Evolutionary conservation across 1,140 invertebrate species (phyloP).

Genomic region (Drosophila novamexicana): DNA sequence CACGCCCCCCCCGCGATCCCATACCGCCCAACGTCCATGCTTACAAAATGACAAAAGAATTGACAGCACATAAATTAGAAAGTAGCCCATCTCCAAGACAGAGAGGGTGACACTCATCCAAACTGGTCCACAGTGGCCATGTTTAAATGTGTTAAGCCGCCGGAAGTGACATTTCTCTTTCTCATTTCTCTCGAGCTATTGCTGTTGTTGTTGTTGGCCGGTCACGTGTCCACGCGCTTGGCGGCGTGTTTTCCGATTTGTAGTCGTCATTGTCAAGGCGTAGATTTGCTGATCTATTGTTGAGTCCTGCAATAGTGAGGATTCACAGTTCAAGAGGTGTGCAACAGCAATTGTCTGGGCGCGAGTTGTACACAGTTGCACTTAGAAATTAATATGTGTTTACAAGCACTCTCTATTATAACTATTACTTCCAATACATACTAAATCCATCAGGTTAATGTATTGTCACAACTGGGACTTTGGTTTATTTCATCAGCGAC

Average conservation of each 20-base stretch:
- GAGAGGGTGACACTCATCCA: conserved; percentile 26
- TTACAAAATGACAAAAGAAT: conserved; percentile 69
- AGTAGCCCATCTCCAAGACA: conserved; percentile 39
- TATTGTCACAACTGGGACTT: too few species aligned
- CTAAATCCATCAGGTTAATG: too few species aligned
- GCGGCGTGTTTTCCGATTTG: conserved; percentile 65
- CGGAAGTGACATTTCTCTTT: conserved; percentile 73
- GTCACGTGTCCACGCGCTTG: conserved; percentile 69
- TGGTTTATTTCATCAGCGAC: too few species aligned
- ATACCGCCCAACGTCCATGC: conserved; percentile 26
- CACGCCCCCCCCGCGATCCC: conserved; percentile 6
- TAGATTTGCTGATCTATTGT: conserved; percentile 50
- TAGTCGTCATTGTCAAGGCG: conserved; percentile 45
- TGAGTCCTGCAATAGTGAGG: conserved; percentile 1
- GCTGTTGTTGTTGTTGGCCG: conserved; percentile 30
- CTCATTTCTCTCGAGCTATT: conserved; percentile 33
- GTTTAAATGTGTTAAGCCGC: conserved; percentile 71
- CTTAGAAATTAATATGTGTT: too few species aligned
- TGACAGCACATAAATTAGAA: conserved; percentile 74
- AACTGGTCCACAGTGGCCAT: conserved; percentile 40
- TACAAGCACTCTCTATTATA: too few species aligned
- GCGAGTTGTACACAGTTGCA: background rate
- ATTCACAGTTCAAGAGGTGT: conserved; percentile 33
- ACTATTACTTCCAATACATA: too few species aligned
- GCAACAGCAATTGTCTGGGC: conserved; percentile 9